Conservation (phyloP, 1,140 invertebrate species). For the Tribolium castaneum region DNA sequence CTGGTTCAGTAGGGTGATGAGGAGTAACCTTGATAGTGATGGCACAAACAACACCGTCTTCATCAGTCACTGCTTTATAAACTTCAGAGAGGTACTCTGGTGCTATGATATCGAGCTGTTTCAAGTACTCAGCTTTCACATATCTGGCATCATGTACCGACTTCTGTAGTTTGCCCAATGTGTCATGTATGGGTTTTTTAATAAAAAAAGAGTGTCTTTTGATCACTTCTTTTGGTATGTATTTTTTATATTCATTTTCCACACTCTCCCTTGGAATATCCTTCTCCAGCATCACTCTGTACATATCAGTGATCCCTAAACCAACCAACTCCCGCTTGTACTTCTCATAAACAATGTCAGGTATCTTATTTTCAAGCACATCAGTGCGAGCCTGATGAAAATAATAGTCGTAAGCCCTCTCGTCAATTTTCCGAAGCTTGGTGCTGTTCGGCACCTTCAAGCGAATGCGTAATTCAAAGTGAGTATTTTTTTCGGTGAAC, state of each 20-base stretch:
- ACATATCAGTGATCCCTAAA: slow-evolving; percentile 88
- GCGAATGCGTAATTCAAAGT: slow-evolving; percentile 80
- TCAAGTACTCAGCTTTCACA: slow-evolving; percentile 82
- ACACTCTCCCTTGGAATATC: slow-evolving; percentile 72
- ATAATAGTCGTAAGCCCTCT: slow-evolving; percentile 83
- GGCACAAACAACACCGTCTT: slow-evolving; percentile 69
- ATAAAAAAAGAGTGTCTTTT: slow-evolving; percentile 80
- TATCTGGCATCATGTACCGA: slow-evolving; percentile 72
- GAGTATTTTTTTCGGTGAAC: slow-evolving; percentile 67
- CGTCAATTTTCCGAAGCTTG: slow-evolving; percentile 75
- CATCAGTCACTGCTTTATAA: slow-evolving; percentile 75
- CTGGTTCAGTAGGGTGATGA: slow-evolving; percentile 74
- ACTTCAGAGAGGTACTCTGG: slow-evolving; percentile 85
- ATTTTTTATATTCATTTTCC: slow-evolving; percentile 82
- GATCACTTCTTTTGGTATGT: slow-evolving; percentile 81
- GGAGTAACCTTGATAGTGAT: slow-evolving; percentile 76
- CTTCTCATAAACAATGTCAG: slow-evolving; percentile 80
- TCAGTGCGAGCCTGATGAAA: slow-evolving; percentile 86
- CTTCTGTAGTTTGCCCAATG: slow-evolving; percentile 71
- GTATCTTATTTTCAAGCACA: slow-evolving; percentile 81
- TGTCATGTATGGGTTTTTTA: slow-evolving; percentile 77
- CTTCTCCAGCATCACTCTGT: slow-evolving; percentile 80
- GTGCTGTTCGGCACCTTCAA: slow-evolving; percentile 77
- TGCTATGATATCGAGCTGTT: slow-evolving; percentile 80
- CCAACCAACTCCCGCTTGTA: slow-evolving; percentile 81